phyloP scores from a whole-genome alignment of 2,797 vertebrate species.

The Danio aesculapii region DNA sequence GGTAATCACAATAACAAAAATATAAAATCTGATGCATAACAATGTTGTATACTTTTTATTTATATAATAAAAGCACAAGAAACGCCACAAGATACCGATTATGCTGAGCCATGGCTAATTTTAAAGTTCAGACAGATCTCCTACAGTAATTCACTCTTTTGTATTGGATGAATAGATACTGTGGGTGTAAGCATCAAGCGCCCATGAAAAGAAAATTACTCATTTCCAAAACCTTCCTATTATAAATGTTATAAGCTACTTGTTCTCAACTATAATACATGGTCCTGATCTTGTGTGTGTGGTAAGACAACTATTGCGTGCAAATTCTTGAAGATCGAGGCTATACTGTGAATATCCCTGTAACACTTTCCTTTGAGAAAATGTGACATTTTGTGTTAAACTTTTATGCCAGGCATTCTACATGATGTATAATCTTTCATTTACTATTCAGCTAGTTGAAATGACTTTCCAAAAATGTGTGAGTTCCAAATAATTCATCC shows the following conservation, averaged over 20 bases:
- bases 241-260: slow-evolving; percentile 22
- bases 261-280: slow-evolving; percentile 9
- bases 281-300: slow-evolving; percentile 4
- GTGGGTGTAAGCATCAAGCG: slow-evolving; percentile 22
- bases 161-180: slow-evolving; percentile 17
- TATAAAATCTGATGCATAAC: not conserved
- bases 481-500: not conserved
- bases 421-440: not conserved
- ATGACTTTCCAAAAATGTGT: not conserved
- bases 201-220: slow-evolving; percentile 28
- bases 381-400: not conserved
- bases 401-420: not conserved
- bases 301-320: slow-evolving; percentile 10
- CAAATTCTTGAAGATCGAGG: not conserved
- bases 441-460: not conserved
- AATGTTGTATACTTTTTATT: not conserved
- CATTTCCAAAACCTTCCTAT: slow-evolving; percentile 14
- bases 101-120: slow-evolving; percentile 13
- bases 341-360: not conserved
- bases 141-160: slow-evolving; percentile 32
- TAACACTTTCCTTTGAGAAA: not conserved
- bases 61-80: not conserved
- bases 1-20: too few relatives aligned
- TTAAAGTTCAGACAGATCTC: slow-evolving; percentile 1
- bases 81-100: not conserved